phyloP scores from a whole-genome alignment of 2,797 vertebrate species.

The Otus scops region DNA sequence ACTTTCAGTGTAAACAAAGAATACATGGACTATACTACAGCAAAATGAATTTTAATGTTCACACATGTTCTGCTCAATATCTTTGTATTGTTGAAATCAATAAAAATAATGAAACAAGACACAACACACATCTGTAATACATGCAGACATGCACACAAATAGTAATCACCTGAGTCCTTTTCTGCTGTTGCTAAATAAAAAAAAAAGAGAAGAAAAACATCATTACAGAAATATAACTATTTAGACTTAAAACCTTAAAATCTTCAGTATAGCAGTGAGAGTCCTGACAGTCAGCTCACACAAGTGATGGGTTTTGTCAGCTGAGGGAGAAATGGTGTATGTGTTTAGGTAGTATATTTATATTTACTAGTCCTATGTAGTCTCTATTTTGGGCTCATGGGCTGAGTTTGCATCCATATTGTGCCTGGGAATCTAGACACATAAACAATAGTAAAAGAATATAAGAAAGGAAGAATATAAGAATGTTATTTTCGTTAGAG shows the following conservation, averaged over 20 bases:
- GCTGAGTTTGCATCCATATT: not conserved
- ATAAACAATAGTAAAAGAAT: not conserved
- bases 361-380: not conserved
- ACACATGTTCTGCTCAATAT: not conserved
- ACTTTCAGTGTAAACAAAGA: not conserved
- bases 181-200: conserved; percentile 69
- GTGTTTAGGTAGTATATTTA: not conserved
- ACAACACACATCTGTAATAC: not conserved
- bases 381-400: not conserved
- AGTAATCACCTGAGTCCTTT: conserved; percentile 80
- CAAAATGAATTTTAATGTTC: not conserved
- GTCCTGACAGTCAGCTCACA: not conserved
- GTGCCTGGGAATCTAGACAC: not conserved
- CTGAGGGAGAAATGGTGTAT: not conserved
- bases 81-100: not conserved
- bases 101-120: not conserved
- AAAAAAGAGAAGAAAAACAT: not conserved
- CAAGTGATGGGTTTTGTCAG: not conserved
- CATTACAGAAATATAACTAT: not conserved
- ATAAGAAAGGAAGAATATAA: not conserved
- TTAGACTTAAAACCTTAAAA: not conserved
- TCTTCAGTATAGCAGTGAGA: not conserved
- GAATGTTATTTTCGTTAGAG: not conserved
- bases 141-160: conserved; percentile 59
- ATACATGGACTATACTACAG: not conserved